A percentile compares a stretch with the other conserved stretches of the same genome.
These are phyloP conservation scores for Thumatha senex DNA, from an alignment of 2,888 invertebrate species.

Conservation along the genomic window DNA sequence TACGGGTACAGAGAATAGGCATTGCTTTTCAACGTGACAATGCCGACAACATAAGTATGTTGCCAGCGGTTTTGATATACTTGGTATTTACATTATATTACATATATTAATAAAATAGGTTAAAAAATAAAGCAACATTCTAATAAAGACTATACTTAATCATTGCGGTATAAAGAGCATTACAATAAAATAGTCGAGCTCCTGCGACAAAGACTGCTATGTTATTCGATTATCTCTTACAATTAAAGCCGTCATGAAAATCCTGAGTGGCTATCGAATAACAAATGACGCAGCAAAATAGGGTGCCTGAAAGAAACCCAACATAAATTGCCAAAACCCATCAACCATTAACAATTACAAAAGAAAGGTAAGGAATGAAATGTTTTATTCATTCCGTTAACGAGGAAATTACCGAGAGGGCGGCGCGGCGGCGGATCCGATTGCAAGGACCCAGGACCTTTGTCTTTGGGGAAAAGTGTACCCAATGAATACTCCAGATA, in stretches of 20 bases:
- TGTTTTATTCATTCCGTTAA: constrained; percentile 83
- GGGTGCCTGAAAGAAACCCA: constrained; percentile 60
- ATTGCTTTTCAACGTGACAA: no score
- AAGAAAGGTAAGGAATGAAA: constrained; percentile 82
- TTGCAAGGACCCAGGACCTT: constrained; percentile 77
- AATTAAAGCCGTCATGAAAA: constrained; percentile 47
- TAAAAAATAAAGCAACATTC: no score
- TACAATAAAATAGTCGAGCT: constrained; percentile 23
- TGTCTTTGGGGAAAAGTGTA: constrained; percentile 76
- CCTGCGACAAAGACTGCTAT: constrained; percentile 23
- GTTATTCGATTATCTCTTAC: constrained; percentile 30
- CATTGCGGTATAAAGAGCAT: constrained; percentile 21
- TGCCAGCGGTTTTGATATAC: no score
- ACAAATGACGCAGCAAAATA: constrained; percentile 59
- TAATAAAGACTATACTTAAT: constrained; percentile 3
- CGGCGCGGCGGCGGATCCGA: constrained; percentile 72
- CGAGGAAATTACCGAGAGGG: constrained; percentile 82
- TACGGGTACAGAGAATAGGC: no score
- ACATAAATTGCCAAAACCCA: constrained; percentile 78
- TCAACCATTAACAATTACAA: constrained; percentile 82
- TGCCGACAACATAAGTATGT: no score
- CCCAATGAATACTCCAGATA: constrained; percentile 73
- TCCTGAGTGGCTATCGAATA: constrained; percentile 55
- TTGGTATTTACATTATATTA: no score
- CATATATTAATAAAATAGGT: no score